Conservation (phyloP, 1,140 invertebrate species). For the Centruroides vittatus region DNA sequence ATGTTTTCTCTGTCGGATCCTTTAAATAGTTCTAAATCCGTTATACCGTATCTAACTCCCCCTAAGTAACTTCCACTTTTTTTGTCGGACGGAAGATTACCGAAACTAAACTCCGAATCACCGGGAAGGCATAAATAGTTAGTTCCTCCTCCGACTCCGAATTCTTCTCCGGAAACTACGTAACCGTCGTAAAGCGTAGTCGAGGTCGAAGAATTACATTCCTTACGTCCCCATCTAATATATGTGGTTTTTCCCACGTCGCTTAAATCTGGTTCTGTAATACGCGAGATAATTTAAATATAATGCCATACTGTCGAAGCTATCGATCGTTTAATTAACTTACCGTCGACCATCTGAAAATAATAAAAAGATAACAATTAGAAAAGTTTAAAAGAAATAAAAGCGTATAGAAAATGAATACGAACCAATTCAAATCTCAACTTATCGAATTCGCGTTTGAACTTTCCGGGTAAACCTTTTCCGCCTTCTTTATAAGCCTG, state of each 20-base stretch:
- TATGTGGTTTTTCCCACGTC: neutral
- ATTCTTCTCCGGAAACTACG: neutral
- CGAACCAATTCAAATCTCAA: constrained; percentile 6
- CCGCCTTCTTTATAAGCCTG: constrained; percentile 5
- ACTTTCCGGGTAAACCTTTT: constrained; percentile 5
- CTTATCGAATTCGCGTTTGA: constrained; percentile 1
- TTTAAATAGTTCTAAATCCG: neutral
- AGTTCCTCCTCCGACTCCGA: neutral
- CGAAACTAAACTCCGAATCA: neutral
- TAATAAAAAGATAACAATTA: no score
- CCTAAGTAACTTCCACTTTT: neutral
- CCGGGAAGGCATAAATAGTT: constrained; percentile 5
- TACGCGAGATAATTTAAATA: neutral
- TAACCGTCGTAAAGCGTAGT: neutral
- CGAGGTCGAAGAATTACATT: neutral
- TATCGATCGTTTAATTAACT: no score
- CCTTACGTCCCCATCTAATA: neutral
- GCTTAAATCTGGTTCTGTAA: neutral
- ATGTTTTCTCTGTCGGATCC: neutral
- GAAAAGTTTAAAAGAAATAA: no score
- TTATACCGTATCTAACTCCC: constrained; percentile 5
- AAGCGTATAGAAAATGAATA: neutral
- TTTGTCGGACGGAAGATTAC: neutral
- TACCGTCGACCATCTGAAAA: no score
- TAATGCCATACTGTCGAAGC: neutral